Evolutionary conservation across 2,888 invertebrate genomes (phyloP), one percentile per base, ranked within the genome.

Genomic region (Dermolepida albohirtum): DNA sequence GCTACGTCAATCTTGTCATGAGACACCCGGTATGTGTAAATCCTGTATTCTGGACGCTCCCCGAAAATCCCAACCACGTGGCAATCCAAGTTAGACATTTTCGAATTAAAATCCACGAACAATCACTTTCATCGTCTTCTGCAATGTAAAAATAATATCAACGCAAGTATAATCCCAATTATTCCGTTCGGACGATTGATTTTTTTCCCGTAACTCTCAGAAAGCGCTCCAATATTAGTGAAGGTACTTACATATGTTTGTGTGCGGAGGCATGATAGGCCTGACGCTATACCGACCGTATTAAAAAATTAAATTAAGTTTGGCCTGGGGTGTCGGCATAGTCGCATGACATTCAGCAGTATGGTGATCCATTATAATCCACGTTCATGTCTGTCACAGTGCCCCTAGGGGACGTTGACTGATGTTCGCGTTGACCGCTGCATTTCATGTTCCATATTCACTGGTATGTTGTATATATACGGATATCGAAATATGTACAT

Each of bases 361-460:
- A 39, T 70, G 76, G 77, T 76, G 77, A 79, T 79, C 78, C 78
- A 78, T 79, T 79, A 79, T 79, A 72, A 72, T 55, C 51, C 41
- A 69, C 73, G 76, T 78, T 78, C 78, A 77, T 78, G 78, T 78
- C 78, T 78, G 78, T 79, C 78, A 78, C 76, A 64, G 66, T 68
- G 66, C 72, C 71, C 63, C 72, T 47, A 57, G 73, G 75, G 73
- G 78, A 79, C 77, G 72, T 74, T 79, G 78, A 79, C 77, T 77
- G 78, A 79, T 79, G 77, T 74, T 73, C 71, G 73, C 75, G 71
- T 68, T 67, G 71, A 72, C 74, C 74, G 71, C 75, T 72, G 76
- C 74, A 66, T 66, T 66, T 57, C 66, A 57, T 57, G 22, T 66
- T 39, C 17, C n/a, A 17, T 22, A 47, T 12, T 8, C 55, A 40